A percentile compares a stretch with the other conserved stretches of the same genome.
phyloP scores from a whole-genome alignment of 2,797 vertebrate species.

The Manis crassicaudata region DNA sequence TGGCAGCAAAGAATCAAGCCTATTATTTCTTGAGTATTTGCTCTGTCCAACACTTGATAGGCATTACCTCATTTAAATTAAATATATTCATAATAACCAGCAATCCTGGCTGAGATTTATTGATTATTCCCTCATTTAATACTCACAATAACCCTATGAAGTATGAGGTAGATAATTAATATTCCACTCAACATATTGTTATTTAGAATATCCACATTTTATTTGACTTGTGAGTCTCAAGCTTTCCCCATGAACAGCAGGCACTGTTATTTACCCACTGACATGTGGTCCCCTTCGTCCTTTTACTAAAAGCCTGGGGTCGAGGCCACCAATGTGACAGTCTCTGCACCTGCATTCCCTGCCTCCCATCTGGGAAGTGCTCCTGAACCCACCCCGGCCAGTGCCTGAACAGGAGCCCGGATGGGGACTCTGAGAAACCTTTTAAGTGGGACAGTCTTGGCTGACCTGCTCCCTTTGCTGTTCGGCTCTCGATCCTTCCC shows the following conservation, averaged over 20 bases:
- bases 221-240: neutral
- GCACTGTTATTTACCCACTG: neutral
- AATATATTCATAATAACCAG: neutral
- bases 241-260: neutral
- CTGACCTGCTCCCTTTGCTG: neutral
- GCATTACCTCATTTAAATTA: constrained; percentile 9
- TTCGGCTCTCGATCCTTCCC: neutral
- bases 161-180: neutral
- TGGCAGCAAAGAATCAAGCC: constrained; percentile 11
- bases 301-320: neutral
- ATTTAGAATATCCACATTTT: constrained; percentile 10
- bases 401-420: neutral
- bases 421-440: neutral
- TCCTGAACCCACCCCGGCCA: neutral
- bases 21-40: constrained; percentile 32
- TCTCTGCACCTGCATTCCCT: neutral
- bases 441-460: neutral
- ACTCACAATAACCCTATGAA: neutral
- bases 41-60: neutral
- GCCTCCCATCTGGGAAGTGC: neutral
- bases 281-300: neutral
- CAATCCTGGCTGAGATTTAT: neutral
- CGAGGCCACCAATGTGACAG: neutral
- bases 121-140: constrained; percentile 14
- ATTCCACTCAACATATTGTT: neutral